Conservation (phyloP, 2,888 invertebrate species). For the Phasia obesa region DNA sequence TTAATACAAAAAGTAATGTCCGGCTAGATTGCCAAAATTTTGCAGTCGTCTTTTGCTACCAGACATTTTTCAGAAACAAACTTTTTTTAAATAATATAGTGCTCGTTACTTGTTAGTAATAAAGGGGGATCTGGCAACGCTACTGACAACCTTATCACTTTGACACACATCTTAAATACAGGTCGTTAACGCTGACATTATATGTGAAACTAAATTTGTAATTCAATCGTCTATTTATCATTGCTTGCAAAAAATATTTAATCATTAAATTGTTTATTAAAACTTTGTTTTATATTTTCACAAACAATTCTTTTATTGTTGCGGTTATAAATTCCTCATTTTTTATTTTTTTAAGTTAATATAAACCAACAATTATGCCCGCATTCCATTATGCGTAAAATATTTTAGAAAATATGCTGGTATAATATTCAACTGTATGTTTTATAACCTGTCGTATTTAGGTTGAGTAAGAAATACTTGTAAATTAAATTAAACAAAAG, state of each 20-base stretch:
- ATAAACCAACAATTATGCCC: conserved; percentile 25
- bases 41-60: too few relatives aligned
- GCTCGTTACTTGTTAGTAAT: too few relatives aligned
- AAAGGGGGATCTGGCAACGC: too few relatives aligned
- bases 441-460: not conserved
- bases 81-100: too few relatives aligned
- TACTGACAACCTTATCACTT: too few relatives aligned
- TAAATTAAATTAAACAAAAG: not conserved
- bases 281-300: conserved; percentile 29
- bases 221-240: not conserved
- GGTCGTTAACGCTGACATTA: not conserved
- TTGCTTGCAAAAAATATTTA: not conserved
- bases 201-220: not conserved
- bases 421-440: not conserved
- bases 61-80: too few relatives aligned
- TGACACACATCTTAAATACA: too few relatives aligned
- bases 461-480: not conserved
- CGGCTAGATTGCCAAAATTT: too few relatives aligned
- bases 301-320: conserved; percentile 1
- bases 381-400: not conserved
- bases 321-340: conserved; percentile 13
- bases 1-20: too few relatives aligned
- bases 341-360: conserved; percentile 32
- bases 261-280: conserved; percentile 3
- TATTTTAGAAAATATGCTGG: conserved; percentile 25